Evolutionary conservation across 2,888 invertebrate genomes (phyloP).

Genomic region (Sminthurides aquaticus): DNA sequence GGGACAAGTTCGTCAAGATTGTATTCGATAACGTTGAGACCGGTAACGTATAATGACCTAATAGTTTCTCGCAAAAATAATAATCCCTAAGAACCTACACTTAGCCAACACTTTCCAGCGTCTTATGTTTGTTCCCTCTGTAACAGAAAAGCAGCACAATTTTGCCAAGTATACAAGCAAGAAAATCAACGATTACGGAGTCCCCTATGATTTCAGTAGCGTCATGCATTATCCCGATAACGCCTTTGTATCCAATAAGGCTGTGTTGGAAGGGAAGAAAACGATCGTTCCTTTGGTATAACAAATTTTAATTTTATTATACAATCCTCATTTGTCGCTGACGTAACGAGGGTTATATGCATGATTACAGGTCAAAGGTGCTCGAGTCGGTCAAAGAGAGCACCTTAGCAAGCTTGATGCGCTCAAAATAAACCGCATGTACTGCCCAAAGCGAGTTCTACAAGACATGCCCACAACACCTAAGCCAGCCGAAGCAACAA

Average conservation of each 20-base stretch:
- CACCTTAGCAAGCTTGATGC: not conserved
- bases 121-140: too few species aligned
- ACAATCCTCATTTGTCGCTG: too few species aligned
- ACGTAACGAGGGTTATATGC: too few species aligned
- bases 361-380: not conserved
- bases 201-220: not conserved
- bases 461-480: not conserved
- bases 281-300: not conserved
- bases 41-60: not conserved
- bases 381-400: not conserved
- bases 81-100: too few species aligned
- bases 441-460: not conserved
- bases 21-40: not conserved
- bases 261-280: not conserved
- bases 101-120: too few species aligned
- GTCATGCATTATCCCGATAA: not conserved
- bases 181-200: not conserved
- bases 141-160: not conserved
- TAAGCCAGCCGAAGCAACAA: too few species aligned
- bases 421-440: not conserved
- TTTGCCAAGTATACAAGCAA: not conserved
- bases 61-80: not conserved
- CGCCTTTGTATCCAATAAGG: not conserved
- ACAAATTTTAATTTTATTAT: too few species aligned
- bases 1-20: not conserved